These are phyloP conservation scores for Oscheius myriophilus DNA, from an alignment of 2,888 invertebrate species.

Conservation along the genomic window DNA sequence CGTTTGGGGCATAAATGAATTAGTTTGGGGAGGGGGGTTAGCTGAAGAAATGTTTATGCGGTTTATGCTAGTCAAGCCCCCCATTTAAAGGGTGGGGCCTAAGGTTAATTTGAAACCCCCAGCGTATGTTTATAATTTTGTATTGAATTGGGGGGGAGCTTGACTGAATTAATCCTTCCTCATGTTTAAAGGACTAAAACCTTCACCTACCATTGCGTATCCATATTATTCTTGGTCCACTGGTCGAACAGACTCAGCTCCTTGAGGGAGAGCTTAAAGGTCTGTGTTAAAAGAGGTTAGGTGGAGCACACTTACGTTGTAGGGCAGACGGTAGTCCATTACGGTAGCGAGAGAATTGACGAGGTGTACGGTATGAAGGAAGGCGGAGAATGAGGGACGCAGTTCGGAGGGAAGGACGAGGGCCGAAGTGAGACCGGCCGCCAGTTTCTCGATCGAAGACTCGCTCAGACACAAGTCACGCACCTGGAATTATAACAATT, in stretches of 20 bases:
- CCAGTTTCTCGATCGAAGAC: not conserved
- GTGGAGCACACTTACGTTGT: slow-evolving; percentile 15
- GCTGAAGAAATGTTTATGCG: no score
- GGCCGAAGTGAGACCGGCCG: slow-evolving; percentile 15
- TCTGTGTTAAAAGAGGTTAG: not conserved
- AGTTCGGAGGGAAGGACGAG: slow-evolving; percentile 39
- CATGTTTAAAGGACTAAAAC: slow-evolving; percentile 1
- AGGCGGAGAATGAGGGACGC: slow-evolving; percentile 41
- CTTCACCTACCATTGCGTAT: slow-evolving; percentile 3
- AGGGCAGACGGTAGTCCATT: slow-evolving; percentile 45
- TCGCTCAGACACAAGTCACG: slow-evolving; percentile 15
- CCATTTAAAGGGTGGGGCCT: no score
- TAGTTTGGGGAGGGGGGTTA: no score
- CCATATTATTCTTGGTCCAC: slow-evolving; percentile 10
- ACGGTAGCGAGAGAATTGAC: slow-evolving; percentile 40
- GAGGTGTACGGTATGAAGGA: slow-evolving; percentile 43
- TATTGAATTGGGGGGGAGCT: no score
- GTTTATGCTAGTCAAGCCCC: no score
- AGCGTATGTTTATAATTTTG: no score
- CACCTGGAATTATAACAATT: slow-evolving; percentile 16
- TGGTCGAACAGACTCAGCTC: slow-evolving; percentile 10
- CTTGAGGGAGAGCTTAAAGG: slow-evolving; percentile 18
- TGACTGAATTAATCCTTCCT: no score
- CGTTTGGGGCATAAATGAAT: no score
- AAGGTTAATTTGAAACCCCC: no score